These are phyloP conservation scores for Samia ricini DNA, from an alignment of 1,140 invertebrate genomes.

Conservation along the genomic window DNA sequence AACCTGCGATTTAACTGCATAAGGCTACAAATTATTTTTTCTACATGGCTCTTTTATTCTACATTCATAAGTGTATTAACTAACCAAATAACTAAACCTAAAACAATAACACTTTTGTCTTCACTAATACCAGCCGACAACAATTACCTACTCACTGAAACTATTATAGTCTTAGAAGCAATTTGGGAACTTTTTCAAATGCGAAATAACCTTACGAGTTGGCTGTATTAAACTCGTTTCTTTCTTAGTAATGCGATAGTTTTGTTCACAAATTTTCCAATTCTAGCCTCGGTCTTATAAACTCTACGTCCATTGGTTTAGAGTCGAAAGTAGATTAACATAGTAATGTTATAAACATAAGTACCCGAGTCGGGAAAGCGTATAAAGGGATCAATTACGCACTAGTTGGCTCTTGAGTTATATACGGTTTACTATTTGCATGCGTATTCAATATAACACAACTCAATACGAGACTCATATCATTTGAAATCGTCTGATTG, in stretches of 20 bases:
- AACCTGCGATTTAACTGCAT: no score
- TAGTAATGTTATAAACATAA: not conserved
- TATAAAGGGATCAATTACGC: constrained; percentile 53
- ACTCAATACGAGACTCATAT: constrained; percentile 32
- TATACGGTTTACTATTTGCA: constrained; percentile 46
- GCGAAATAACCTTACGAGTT: not conserved
- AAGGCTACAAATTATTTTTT: no score
- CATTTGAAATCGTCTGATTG: constrained; percentile 18
- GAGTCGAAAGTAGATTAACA: constrained; percentile 10
- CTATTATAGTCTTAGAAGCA: constrained; percentile 5
- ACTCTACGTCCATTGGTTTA: constrained; percentile 1
- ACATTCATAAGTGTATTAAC: no score
- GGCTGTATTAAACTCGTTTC: constrained; percentile 9
- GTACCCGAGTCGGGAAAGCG: constrained; percentile 21
- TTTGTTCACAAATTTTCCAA: not conserved
- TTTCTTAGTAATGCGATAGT: constrained; percentile 6
- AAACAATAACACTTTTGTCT: no score
- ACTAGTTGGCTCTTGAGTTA: constrained; percentile 41
- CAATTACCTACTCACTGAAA: not conserved
- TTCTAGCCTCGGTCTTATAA: not conserved
- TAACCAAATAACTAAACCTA: no score
- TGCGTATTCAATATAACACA: constrained; percentile 35
- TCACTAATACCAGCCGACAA: no score
- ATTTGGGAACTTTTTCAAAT: constrained; percentile 6
- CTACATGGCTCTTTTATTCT: no score